A percentile compares a stretch with the other conserved stretches of the same genome.
These are phyloP conservation scores for Anthrax anthrax DNA, from an alignment of 2,888 invertebrate genomes.

Conservation along the genomic window DNA sequence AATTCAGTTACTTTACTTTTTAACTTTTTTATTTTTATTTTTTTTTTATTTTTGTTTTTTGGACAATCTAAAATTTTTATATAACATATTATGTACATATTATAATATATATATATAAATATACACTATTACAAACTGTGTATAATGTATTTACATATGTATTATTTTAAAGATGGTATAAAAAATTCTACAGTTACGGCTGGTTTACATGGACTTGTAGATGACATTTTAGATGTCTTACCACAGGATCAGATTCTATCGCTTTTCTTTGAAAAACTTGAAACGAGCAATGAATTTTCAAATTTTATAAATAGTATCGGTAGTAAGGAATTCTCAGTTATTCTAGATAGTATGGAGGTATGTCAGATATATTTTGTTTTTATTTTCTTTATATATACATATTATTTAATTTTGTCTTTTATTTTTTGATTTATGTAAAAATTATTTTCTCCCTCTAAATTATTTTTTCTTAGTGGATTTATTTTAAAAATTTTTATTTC, in stretches of 20 bases:
- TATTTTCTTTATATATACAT: background rate
- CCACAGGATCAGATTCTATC: constrained; percentile 32
- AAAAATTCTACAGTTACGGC: background rate
- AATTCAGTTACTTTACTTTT: too few species aligned
- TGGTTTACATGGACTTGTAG: constrained; percentile 30
- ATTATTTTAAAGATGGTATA: background rate
- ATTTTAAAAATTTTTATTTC: background rate
- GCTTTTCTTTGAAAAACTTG: constrained; percentile 30
- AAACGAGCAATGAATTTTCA: constrained; percentile 27
- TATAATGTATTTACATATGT: too few species aligned
- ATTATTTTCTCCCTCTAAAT: too few species aligned
- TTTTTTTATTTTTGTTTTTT: background rate
- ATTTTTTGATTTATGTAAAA: too few species aligned
- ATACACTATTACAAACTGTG: too few species aligned
- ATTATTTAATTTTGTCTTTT: background rate
- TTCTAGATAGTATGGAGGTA: constrained; percentile 28
- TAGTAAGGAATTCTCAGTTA: constrained; percentile 24
- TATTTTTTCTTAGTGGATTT: background rate
- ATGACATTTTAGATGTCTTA: constrained; percentile 26
- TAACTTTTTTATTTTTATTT: background rate
- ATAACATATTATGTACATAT: too few species aligned
- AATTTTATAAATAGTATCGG: constrained; percentile 27
- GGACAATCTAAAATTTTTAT: too few species aligned
- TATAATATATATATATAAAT: too few species aligned
- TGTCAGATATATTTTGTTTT: constrained; percentile 11